Evolutionary conservation across 2,888 invertebrate species (phyloP).

Genomic region (Rotaria sp.): DNA sequence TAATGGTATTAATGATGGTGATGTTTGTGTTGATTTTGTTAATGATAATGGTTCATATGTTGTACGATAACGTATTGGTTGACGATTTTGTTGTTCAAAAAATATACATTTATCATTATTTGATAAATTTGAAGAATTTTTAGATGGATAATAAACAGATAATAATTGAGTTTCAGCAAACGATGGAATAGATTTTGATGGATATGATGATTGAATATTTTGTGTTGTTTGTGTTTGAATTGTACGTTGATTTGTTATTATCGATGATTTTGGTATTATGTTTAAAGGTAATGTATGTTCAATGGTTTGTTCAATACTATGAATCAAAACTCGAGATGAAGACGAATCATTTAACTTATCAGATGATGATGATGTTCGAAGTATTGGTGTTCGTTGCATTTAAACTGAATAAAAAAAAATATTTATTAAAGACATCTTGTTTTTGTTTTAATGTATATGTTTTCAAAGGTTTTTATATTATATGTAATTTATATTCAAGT

Average conservation of each 20-base stretch:
- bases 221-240: neutral
- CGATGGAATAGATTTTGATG: neutral
- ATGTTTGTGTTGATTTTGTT: neutral
- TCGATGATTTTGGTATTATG: neutral
- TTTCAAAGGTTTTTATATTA: neutral
- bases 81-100: slow-evolving; percentile 11
- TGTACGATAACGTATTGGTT: neutral
- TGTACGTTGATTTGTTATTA: neutral
- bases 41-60: neutral
- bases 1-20: neutral
- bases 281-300: neutral
- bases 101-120: slow-evolving; percentile 11
- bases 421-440: no score
- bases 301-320: neutral
- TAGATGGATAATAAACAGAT: neutral
- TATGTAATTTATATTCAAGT: neutral
- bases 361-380: neutral
- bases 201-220: neutral
- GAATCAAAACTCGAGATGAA: neutral
- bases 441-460: neutral
- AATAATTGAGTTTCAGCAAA: slow-evolving; percentile 26
- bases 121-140: neutral
- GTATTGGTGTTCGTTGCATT: neutral
- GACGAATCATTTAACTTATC: neutral
- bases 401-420: neutral